Evolutionary conservation across 2,113 vertebrate genomes (phyloP).

Genomic region (Naja naja): DNA sequence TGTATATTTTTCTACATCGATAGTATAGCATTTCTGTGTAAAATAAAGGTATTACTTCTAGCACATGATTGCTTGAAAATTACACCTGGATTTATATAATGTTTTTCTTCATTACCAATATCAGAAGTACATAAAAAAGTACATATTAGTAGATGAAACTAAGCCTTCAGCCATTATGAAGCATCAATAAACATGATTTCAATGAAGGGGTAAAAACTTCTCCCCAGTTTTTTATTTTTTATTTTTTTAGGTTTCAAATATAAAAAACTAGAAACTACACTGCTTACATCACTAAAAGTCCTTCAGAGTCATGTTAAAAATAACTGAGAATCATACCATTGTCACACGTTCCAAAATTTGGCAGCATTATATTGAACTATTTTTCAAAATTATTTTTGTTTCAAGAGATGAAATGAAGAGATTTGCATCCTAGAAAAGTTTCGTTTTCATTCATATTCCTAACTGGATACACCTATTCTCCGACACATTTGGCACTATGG

Average conservation of each 20-base stretch:
- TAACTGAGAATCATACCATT: not conserved
- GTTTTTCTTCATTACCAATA: not conserved
- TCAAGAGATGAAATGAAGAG: not conserved
- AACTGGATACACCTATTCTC: not conserved
- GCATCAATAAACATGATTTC: not conserved
- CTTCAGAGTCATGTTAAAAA: not conserved
- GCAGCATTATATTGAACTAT: not conserved
- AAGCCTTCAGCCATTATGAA: not conserved
- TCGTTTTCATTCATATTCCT: not conserved
- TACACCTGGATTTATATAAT: not conserved
- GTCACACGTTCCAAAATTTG: not conserved
- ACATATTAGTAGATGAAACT: not conserved
- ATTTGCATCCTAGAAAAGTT: not conserved
- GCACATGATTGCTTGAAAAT: not conserved
- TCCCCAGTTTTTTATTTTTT: not conserved
- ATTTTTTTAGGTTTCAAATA: not conserved
- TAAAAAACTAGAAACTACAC: not conserved
- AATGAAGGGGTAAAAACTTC: not conserved
- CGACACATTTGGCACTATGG: not conserved
- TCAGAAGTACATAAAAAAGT: not conserved
- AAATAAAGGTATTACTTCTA: not conserved
- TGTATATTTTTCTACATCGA: not conserved
- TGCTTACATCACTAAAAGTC: not conserved
- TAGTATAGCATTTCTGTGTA: not conserved
- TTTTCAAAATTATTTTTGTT: not conserved